Evolutionary conservation across 64 coral and sea anemone species (phyloP).

Genomic region (Dendrophyllia cribrosa): DNA sequence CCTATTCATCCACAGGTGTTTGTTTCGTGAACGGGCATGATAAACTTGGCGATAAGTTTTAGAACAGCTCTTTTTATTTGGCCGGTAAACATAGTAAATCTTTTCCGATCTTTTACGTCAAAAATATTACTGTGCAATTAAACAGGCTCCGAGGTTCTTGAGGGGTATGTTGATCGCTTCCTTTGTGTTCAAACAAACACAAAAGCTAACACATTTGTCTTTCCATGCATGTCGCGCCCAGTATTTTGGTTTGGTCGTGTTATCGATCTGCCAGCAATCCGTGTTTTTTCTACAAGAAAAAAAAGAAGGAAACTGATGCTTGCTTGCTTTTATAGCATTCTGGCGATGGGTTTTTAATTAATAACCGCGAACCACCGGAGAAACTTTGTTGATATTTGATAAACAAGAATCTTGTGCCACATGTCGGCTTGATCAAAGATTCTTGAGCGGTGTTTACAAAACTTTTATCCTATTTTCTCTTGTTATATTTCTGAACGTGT

Average conservation of each 20-base stretch:
- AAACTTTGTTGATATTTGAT: constrained; percentile 50
- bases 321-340: not conserved
- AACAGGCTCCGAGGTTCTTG: constrained; percentile 1
- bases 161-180: not conserved
- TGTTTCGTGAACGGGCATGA: not conserved
- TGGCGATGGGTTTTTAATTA: constrained; percentile 6
- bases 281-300: not conserved
- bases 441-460: constrained; percentile 32
- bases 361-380: not conserved
- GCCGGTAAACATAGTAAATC: not conserved
- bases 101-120: not conserved
- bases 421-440: constrained; percentile 37
- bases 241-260: not conserved
- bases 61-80: not conserved
- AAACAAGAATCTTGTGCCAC: constrained; percentile 27
- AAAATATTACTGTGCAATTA: not conserved
- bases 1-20: constrained; percentile 1
- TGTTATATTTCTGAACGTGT: not conserved
- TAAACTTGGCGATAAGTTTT: not conserved
- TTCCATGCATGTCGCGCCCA: not conserved
- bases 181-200: constrained; percentile 31
- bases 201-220: constrained; percentile 3
- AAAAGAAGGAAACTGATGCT: not conserved
- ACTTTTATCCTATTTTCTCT: not conserved
- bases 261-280: not conserved